A percentile compares a stretch with the other conserved stretches of the same genome.
Conservation (phyloP, 2,113 vertebrate species). For the Polypterus bichir region DNA sequence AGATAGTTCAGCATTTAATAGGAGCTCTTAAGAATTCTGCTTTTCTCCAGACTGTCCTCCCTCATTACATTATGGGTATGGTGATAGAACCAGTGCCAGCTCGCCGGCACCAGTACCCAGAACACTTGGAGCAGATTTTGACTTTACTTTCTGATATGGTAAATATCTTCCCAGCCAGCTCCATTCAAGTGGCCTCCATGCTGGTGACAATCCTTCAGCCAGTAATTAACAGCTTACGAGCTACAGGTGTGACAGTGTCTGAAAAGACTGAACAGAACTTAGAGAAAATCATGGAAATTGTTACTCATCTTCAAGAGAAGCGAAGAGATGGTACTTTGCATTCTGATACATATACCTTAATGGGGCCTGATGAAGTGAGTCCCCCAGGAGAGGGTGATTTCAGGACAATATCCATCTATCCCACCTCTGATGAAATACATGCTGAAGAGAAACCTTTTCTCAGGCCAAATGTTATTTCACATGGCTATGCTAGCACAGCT, state of each 20-base stretch:
- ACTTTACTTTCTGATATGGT: constrained; percentile 62
- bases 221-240: constrained; percentile 57
- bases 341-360: constrained; percentile 53
- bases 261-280: constrained; percentile 52
- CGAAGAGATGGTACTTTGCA: constrained; percentile 65
- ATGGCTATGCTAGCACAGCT: constrained; percentile 55
- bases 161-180: constrained; percentile 69
- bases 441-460: constrained; percentile 62
- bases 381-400: constrained; percentile 48
- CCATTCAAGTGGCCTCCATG: constrained; percentile 55
- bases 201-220: constrained; percentile 53
- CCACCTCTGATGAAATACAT: constrained; percentile 64
- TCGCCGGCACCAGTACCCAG: constrained; percentile 52
- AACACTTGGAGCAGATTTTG: constrained; percentile 65
- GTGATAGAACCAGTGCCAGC: constrained; percentile 38
- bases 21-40: constrained; percentile 62
- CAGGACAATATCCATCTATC: constrained; percentile 66
- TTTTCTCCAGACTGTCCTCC: constrained; percentile 62
- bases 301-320: constrained; percentile 63
- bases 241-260: constrained; percentile 52
- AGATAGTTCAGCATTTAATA: constrained; percentile 60
- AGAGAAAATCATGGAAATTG: constrained; percentile 45
- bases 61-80: constrained; percentile 61
- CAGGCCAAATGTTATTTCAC: constrained; percentile 60
- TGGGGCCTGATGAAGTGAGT: constrained; percentile 30